Base-by-base conservation (phyloP, 1,140 invertebrate species). In the Oreohelix idahoensis region DNA sequence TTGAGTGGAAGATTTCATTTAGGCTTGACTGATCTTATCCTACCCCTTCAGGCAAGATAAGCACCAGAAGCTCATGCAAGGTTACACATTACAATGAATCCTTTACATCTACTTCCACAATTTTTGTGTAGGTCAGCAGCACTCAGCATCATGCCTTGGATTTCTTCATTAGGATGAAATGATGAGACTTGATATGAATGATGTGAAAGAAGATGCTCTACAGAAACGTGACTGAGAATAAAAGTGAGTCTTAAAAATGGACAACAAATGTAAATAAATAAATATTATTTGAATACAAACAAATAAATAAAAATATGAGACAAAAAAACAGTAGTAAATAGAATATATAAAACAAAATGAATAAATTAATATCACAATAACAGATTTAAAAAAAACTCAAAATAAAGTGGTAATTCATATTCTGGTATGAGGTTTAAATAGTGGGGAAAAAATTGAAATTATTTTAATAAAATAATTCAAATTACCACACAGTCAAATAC, bases 21-120 rank as follows among this genome's bases (percentile, higher is more conserved):
- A 32, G 63, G 29, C 63, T 66, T 66, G 63, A 66, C 63, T 66
- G 63, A 35, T 66, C 63, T 66, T 29, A 29, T 66, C 63, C 29
- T 32, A 17, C 63, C 63, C 63, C 63, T 66, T 66, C 63, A 66
- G 63, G 63, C 63, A 66, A 66, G 63, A 66, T 11, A 66, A 66
- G 29, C 4, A 66, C 63, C 63, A 66, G 63, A 66, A 66, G 63
- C 29, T 32, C 17, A 32, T 10, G 63, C n/a, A 32, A 32, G 29
- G 20, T 35, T 8, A 35, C 63, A 66, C 8, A 17, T 49, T 58
- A 11, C 8, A 29, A 66, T 32, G 29, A 66, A 35, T 35, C 29
- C 1, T 35, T 32, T 66, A n/a, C 32, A n/a, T 35, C 11, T 66
- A 23, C 32, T 66, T 17, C 20, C 63, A 32, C 26, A 23, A 5